Evolutionary conservation across 2,113 vertebrate species (phyloP), one percentile per base, ranked within the genome.

Genomic region (Tachycineta bicolor): DNA sequence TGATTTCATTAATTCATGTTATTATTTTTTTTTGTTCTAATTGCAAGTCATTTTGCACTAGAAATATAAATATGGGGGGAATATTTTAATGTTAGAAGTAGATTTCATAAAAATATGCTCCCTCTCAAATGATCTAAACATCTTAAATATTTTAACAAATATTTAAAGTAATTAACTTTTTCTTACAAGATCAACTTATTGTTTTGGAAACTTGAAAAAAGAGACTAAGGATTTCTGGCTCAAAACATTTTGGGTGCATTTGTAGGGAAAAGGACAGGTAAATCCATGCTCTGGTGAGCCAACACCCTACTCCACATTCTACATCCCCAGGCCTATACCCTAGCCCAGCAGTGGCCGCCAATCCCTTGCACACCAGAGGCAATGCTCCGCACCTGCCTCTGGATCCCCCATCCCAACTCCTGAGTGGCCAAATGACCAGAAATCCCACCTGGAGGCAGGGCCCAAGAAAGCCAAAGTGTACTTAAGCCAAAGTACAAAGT

Each of bases 1-100:
- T 83, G 69, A 85, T 93, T 94, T 91, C 69, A 68, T 83, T 79
- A 91, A 59, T 81, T 34, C n/a, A 28, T n/a, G 29, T 53, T 81
- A 77, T 53, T 95, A 93, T 55, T 55, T 76, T 91, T 37, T 67
- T 78, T 67, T 74, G 2, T 34, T 85, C 60, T 50, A 87, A 77
- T 89, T 73, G 6, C 22, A 93, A 56, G 8, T 44, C 6, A 2
- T 39, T 91, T 83, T 73, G 8, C 33, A n/a, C 12, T 46, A 74
- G 53, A 74, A 89, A 81, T 67, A 70, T 28, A 90, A 91, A 83
- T 41, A 74, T 8, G 6, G 4, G n/a, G 10, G 12, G 41, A n/a
- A 58, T 12, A 43, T 71, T 71, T 84, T 76, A 49, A 63, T n/a
- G 7, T 63, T 71, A 71, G 59, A 78, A 78, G 14, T 53, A 71